These are phyloP conservation scores for Sphaerophoria taeniata DNA, from an alignment of 2,888 invertebrate species.

Conservation along the genomic window DNA sequence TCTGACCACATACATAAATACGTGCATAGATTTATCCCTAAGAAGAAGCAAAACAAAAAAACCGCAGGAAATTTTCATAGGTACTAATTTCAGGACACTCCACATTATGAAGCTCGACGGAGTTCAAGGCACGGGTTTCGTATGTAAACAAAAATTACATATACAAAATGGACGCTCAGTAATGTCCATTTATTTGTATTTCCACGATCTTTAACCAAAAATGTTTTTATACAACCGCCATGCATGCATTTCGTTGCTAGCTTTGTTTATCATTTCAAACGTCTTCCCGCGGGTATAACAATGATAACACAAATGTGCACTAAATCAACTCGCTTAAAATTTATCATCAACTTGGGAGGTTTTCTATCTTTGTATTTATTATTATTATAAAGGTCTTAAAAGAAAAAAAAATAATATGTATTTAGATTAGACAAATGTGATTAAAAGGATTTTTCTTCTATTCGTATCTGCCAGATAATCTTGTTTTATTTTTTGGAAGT, in stretches of 20 bases:
- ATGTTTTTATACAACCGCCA: conserved; percentile 51
- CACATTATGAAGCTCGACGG: conserved; percentile 16
- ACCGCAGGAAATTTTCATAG: conserved; percentile 66
- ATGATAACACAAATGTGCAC: conserved; percentile 73
- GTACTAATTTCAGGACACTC: conserved; percentile 62
- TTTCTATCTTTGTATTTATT: conserved; percentile 29
- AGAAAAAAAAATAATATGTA: conserved; percentile 15
- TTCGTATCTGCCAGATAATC: background rate
- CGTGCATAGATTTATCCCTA: conserved; percentile 57
- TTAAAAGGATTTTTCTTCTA: conserved; percentile 55
- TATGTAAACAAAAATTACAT: conserved; percentile 3
- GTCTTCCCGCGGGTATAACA: conserved; percentile 61
- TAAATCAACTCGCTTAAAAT: conserved; percentile 61
- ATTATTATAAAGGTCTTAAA: background rate
- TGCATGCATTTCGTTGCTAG: conserved; percentile 53
- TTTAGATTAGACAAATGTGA: conserved; percentile 43
- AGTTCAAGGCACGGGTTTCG: conserved; percentile 41
- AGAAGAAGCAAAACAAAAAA: conserved; percentile 22
- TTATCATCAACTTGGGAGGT: conserved; percentile 71
- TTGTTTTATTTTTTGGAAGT: no score
- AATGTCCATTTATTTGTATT: conserved; percentile 65
- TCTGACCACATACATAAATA: no score
- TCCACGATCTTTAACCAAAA: conserved; percentile 57
- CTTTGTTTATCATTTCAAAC: conserved; percentile 37
- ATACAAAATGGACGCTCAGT: conserved; percentile 46